These are phyloP conservation scores for Drosophila bocki DNA, from an alignment of 1,140 invertebrate species.

Conservation along the genomic window DNA sequence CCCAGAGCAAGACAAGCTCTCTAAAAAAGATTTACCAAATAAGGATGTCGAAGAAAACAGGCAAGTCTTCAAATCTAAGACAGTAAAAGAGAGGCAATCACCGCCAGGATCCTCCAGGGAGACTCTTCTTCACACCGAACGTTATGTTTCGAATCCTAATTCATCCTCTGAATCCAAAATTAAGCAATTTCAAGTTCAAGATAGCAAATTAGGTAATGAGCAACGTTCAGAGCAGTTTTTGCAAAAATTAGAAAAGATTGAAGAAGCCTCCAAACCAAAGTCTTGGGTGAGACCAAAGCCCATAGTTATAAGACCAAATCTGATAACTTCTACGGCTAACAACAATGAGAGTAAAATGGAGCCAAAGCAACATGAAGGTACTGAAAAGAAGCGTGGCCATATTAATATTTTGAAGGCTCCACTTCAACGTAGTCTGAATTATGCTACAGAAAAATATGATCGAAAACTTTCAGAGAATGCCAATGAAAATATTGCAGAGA, in stretches of 20 bases:
- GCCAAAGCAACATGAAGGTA: neutral
- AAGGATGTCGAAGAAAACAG: neutral
- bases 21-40: too few species aligned
- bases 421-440: neutral
- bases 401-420: slow-evolving; percentile 57
- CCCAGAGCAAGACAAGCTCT: neutral
- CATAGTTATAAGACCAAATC: neutral
- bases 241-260: slow-evolving; percentile 14
- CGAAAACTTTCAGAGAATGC: neutral
- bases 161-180: neutral
- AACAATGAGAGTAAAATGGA: too few species aligned
- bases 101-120: slow-evolving; percentile 2
- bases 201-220: neutral
- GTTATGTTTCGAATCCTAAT: neutral
- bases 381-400: neutral
- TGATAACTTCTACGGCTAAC: neutral
- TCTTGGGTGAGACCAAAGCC: slow-evolving; percentile 5
- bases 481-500: neutral
- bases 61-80: neutral
- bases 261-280: slow-evolving; percentile 58
- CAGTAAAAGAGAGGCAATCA: neutral
- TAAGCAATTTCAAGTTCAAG: neutral
- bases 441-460: neutral
- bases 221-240: neutral
- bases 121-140: neutral